These are phyloP conservation scores for Drosophila miranda DNA, from an alignment of 1,140 invertebrate species.

Conservation along the genomic window DNA sequence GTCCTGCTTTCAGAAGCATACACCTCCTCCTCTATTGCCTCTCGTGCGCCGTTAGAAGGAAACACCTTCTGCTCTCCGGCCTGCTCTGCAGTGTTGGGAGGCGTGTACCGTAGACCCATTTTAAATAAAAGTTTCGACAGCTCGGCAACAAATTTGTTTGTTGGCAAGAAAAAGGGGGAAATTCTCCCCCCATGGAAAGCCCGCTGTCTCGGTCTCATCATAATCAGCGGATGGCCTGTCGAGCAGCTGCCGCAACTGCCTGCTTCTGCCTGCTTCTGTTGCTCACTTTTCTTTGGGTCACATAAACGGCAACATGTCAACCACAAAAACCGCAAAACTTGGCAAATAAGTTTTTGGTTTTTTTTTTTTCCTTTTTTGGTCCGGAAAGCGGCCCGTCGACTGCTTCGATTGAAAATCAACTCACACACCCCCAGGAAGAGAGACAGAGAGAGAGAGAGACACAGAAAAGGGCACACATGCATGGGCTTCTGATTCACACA, in stretches of 20 bases:
- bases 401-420: conserved; percentile 78
- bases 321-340: conserved; percentile 79
- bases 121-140: conserved; percentile 66
- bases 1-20: too few species aligned
- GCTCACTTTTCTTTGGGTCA: conserved; percentile 68
- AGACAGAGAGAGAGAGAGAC: too few species aligned
- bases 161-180: conserved; percentile 43
- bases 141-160: conserved; percentile 60
- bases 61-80: not conserved
- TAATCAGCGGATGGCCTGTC: conserved; percentile 64
- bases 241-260: conserved; percentile 53
- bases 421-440: conserved; percentile 24
- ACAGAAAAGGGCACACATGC: too few species aligned
- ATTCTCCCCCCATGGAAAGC: conserved; percentile 3
- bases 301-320: conserved; percentile 80
- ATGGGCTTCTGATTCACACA: conserved; percentile 20
- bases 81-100: not conserved
- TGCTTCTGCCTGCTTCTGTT: conserved; percentile 7
- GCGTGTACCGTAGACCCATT: conserved; percentile 36
- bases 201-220: conserved; percentile 58
- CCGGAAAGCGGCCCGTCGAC: conserved; percentile 43
- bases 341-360: conserved; percentile 67
- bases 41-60: too few species aligned
- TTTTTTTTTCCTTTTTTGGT: conserved; percentile 18
- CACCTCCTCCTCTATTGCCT: too few species aligned